Percentiles rank a stretch among this genome's conserved stretches.
Conservation (phyloP, 2,888 invertebrate species). For the Helleia helle region DNA sequence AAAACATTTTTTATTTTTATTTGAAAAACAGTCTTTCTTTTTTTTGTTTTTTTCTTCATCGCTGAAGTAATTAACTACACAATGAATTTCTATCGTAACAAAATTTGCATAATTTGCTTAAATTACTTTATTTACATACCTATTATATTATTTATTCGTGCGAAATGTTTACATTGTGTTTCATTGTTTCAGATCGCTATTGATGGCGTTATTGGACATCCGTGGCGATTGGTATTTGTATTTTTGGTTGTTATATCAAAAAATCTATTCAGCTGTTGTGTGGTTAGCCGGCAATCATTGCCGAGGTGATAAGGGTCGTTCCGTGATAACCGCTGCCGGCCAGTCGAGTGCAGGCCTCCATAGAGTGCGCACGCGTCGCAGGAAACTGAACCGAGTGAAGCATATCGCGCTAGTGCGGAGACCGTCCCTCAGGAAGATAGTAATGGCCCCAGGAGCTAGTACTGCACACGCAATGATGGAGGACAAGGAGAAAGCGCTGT, state of each 20-base stretch:
- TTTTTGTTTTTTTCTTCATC: too few relatives aligned
- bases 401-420: slow-evolving; percentile 58
- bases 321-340: slow-evolving; percentile 57
- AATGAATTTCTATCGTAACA: neutral
- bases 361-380: slow-evolving; percentile 65
- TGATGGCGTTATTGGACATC: slow-evolving; percentile 62
- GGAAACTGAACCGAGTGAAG: slow-evolving; percentile 48
- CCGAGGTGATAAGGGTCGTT: slow-evolving; percentile 62
- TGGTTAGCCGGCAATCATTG: slow-evolving; percentile 66
- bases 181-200: slow-evolving; percentile 58
- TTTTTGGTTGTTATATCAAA: slow-evolving; percentile 59
- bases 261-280: slow-evolving; percentile 58
- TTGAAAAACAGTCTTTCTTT: too few relatives aligned
- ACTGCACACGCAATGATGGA: slow-evolving; percentile 71
- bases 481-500: slow-evolving; percentile 64
- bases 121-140: neutral
- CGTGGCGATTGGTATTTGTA: slow-evolving; percentile 55
- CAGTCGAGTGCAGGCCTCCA: slow-evolving; percentile 62
- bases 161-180: neutral
- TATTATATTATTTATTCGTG: neutral
- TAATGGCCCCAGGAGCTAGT: slow-evolving; percentile 74
- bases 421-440: slow-evolving; percentile 60
- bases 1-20: too few relatives aligned
- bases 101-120: neutral
- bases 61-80: neutral